These are phyloP conservation scores for Toxotes chatareus DNA, from an alignment of 2,113 vertebrate species.

Conservation along the genomic window DNA sequence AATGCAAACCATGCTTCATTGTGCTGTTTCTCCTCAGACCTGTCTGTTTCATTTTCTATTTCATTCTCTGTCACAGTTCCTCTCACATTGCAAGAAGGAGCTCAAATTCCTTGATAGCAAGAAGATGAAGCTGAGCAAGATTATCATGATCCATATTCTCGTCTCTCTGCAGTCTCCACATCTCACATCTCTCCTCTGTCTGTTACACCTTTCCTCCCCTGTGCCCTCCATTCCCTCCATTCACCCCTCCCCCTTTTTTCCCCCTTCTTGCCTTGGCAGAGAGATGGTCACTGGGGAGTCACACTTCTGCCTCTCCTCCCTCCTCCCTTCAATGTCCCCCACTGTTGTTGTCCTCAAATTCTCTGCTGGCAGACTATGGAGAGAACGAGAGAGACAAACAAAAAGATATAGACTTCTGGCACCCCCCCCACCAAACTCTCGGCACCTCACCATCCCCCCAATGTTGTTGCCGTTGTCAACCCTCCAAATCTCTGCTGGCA, in stretches of 20 bases:
- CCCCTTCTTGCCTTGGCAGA: conserved; percentile 47
- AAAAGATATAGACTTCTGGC: conserved; percentile 49
- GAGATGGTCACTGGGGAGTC: conserved; percentile 54
- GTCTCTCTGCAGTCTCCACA: conserved; percentile 3
- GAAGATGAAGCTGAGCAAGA: neutral
- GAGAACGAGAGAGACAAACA: conserved; percentile 41
- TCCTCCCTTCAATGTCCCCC: conserved; percentile 37
- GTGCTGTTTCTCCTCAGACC: neutral
- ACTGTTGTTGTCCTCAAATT: conserved; percentile 63
- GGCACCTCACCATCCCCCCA: conserved; percentile 46
- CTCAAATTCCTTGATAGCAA: conserved; percentile 19
- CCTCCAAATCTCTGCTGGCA: conserved; percentile 57
- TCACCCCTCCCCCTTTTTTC: neutral
- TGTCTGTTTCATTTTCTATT: neutral
- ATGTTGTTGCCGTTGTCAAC: conserved; percentile 52
- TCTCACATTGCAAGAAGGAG: conserved; percentile 3
- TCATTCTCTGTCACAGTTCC: neutral
- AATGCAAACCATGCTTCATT: neutral
- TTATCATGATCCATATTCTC: conserved; percentile 25
- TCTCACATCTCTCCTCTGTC: conserved; percentile 22
- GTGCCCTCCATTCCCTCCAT: conserved; percentile 48
- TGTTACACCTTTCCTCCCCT: conserved; percentile 45
- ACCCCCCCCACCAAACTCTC: conserved; percentile 7
- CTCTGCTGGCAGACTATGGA: conserved; percentile 49
- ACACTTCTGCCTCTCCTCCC: conserved; percentile 40